Base-by-base conservation (phyloP, 1,140 invertebrate genomes). In the Drosophila asahinai region DNA sequence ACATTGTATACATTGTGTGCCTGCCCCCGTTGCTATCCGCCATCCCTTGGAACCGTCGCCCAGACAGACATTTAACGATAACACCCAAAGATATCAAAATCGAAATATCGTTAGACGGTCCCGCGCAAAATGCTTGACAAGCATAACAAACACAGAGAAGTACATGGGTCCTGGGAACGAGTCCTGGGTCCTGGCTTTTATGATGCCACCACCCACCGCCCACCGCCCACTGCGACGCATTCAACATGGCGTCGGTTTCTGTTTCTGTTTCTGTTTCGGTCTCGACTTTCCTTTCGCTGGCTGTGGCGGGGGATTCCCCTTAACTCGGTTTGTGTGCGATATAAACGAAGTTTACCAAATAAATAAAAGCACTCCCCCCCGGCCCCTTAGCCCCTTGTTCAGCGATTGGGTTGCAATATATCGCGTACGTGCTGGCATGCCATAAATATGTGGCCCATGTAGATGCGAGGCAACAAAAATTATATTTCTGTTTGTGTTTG, bases 401-500 rank as follows among this genome's bases (percentile, higher is more conserved):
- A 27, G 36, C 83, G 81, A 87, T 89, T 87, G 83, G 86, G 73
- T 78, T 89, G 86, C 84, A 89, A 89, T 90, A 86, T 90, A 89
- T 90, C 86, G 86, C 86, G 87, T 91, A 91, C 87, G 87, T 91
- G 87, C 79, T 71, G 87, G 87, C 81, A 91, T 91, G 87, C 87
- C 87, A 91, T 91, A 91, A 91, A 91, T 91, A 91, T 79, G 71
- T 80, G 80, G 81, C 78, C 57, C 63, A 65, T 82, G 64, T 79
- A 65, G 77, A 48, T 72, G 72, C 43, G 61, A 72, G 66, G 67
- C 80, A 86, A 86, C 86, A 91, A 82, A 90, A 87, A 91, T 87
- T 91, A 91, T 91, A 87, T 87, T 91, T 91, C 75, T 91, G 83
- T 80, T 91, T 87, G 87, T 87, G 81, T 87, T 91, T 80, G 87